A percentile compares a stretch with the other conserved stretches of the same genome.
phyloP scores from a whole-genome alignment of 2,797 vertebrate species.

The Heliangelus exortis region DNA sequence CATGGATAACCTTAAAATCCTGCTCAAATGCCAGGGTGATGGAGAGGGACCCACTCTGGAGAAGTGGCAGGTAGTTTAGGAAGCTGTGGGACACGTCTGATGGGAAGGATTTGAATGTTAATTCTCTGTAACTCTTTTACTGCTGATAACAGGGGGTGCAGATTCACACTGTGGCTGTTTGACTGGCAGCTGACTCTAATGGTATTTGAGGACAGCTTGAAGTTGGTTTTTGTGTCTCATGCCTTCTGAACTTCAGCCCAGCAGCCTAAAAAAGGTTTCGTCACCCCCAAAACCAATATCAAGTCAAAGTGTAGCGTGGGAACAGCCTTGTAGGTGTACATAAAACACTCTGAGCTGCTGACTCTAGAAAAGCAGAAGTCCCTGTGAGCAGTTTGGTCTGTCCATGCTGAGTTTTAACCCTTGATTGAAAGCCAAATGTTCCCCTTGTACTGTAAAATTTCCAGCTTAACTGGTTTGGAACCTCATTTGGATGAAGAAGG shows the following conservation, averaged over 20 bases:
- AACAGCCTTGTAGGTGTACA: not conserved
- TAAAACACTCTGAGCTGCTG: not conserved
- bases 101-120: not conserved
- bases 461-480: conserved; percentile 25
- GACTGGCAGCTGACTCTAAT: not conserved
- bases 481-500: conserved; percentile 5
- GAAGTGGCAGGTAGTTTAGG: not conserved
- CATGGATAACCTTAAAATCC: not conserved
- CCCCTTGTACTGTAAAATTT: not conserved
- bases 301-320: not conserved
- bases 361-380: not conserved
- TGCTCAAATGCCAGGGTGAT: not conserved
- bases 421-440: conserved; percentile 18
- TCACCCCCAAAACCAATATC: rapidly evolving
- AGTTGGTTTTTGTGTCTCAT: not conserved
- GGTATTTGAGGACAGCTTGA: not conserved
- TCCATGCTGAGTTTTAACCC: not conserved
- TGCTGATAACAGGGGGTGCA: not conserved
- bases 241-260: not conserved
- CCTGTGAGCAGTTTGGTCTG: not conserved
- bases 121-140: not conserved
- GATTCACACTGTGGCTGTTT: not conserved
- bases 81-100: rapidly evolving
- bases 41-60: not conserved
- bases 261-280: not conserved